Conservation (phyloP, 2,888 invertebrate genomes). For the Agrenia bidenticulata region DNA sequence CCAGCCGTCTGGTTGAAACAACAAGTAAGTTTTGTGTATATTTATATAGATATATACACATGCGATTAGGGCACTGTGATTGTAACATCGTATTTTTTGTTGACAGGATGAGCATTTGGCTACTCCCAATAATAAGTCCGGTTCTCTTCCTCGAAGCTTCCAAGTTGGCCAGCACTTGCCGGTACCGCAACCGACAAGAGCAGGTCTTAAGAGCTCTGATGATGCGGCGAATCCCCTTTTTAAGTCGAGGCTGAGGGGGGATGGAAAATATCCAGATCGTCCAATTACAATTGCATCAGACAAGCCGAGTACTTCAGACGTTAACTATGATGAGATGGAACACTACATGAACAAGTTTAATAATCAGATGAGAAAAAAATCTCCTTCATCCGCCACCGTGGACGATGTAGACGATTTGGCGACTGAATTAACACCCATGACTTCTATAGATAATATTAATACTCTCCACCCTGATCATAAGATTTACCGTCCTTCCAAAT, state of each 20-base stretch:
- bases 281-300: conserved; percentile 73
- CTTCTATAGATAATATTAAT: conserved; percentile 61
- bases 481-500: conserved; percentile 66
- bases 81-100: no score
- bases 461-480: conserved; percentile 75
- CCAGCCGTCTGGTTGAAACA: conserved; percentile 67
- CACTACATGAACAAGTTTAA: conserved; percentile 53
- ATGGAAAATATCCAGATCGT: conserved; percentile 61
- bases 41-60: no score
- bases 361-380: conserved; percentile 50
- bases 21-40: no score
- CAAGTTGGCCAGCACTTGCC: conserved; percentile 64
- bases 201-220: conserved; percentile 6
- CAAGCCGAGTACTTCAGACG: conserved; percentile 63
- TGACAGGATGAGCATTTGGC: conserved; percentile 63
- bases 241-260: conserved; percentile 55
- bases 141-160: conserved; percentile 76
- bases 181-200: conserved; percentile 23
- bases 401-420: conserved; percentile 55
- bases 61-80: no score
- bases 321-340: conserved; percentile 68
- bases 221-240: conserved; percentile 25
- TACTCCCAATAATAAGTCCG: conserved; percentile 69
- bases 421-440: conserved; percentile 56
- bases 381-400: conserved; percentile 53